Evolutionary conservation across 2,888 invertebrate species (phyloP), one percentile per base, ranked within the genome.

Genomic region (Sipha maydis): DNA sequence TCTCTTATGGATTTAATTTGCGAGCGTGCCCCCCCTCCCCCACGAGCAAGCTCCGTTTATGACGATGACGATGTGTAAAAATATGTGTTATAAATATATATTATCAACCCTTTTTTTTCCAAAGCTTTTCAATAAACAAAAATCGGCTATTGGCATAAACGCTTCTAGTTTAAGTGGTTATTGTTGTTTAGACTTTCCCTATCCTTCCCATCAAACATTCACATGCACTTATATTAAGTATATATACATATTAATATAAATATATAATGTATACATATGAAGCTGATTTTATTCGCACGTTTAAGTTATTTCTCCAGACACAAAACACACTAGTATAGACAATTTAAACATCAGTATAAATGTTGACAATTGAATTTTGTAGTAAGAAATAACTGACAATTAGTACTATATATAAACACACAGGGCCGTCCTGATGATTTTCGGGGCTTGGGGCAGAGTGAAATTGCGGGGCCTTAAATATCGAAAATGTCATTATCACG

Each of bases 61-160:
- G 25, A 69, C 25, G 69, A 11, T 11, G 71, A 28, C 41, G 7
- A 31, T 8, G n/a, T 8, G 14, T 34, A n/a, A 17, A 25, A 4
- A 19, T 34, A 19, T 14, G 79, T 61, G 61, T 41, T 28, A 48
- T 28, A 78, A 19, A 61, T 48, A 31, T 83, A 69, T 83, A 69
- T 83, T 28, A 48, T 77, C 67, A 41, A 69, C n/a, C 28, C 77
- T 38, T 78, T 69, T 85, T 79, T 38, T 54, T 71, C 34, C 31
- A 38, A n/a, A 78, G 69, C 78, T 79, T 85, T 85, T 79, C 85
- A 78, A 85, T 85, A 85, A 85, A 85, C 85, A 85, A 78, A 79
- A 85, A 71, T 41, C 67, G 41, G 76, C 84, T 77, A 61, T 76
- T 67, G 84, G 84, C 28, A 76, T 85, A 85, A 76, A 85, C 84